Conservation (phyloP, 2,113 vertebrate species). For the Sula dactylatra region DNA sequence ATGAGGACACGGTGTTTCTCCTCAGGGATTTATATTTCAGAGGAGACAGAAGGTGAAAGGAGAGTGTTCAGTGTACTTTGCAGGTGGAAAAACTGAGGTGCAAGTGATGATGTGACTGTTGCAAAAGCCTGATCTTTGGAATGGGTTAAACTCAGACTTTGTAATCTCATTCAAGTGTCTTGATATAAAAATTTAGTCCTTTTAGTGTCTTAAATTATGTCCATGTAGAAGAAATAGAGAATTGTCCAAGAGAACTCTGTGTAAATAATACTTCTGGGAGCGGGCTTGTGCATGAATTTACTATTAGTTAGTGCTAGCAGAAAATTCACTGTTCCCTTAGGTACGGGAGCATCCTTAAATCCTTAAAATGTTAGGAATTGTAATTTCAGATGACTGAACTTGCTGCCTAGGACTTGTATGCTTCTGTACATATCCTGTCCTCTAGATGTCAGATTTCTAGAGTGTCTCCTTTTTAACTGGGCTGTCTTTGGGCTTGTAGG, state of each 20-base stretch:
- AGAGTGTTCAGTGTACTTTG: background rate
- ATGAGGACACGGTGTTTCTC: background rate
- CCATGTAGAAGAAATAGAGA: background rate
- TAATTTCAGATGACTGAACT: background rate
- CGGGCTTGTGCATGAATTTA: background rate
- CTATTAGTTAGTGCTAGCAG: background rate
- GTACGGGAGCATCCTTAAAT: background rate
- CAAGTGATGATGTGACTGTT: background rate
- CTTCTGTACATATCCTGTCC: background rate
- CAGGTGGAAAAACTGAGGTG: background rate
- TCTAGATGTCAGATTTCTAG: background rate
- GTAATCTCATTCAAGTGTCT: background rate
- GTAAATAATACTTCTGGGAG: background rate
- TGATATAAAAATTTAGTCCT: background rate
- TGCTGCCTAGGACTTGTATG: background rate
- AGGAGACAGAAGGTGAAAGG: background rate
- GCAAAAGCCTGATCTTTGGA: background rate
- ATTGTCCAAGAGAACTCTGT: background rate
- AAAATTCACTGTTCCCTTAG: background rate
- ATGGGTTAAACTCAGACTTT: background rate
- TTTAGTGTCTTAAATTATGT: background rate
- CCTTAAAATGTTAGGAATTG: background rate
- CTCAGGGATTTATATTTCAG: background rate
- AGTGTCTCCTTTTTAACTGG: background rate
- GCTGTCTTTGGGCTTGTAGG: background rate